Evolutionary conservation across 2,888 invertebrate species (phyloP), one percentile per base, ranked within the genome.

Genomic region (Caenorhabditis sulstoni): DNA sequence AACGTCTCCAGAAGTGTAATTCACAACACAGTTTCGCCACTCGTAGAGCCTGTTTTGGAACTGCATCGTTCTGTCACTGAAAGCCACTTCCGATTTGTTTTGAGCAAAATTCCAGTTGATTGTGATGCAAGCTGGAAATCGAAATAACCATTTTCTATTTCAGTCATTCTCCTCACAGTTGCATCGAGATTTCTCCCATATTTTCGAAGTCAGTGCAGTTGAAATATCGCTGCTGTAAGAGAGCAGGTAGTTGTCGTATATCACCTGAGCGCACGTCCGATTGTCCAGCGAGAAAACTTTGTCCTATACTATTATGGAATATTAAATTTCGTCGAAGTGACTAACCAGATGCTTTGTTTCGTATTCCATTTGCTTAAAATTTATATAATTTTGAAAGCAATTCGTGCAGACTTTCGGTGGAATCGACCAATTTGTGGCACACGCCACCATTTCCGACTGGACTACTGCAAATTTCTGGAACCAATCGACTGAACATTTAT

Each of bases 321-420:
- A 29, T 5, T 29, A 52, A 44, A 18, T n/a, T n/a, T 12, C 12
- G 20, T 23, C 1, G 47, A 64, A 39, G 11, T 14, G 11, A 18
- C n/a, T 58, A 52, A 88, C 89, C 79, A 88, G 50, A 64, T 87
- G 79, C 49, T 85, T 84, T 16, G 86, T 87, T 23, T 81, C 82
- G 62, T 87, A 88, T 49, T 89, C 88, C n/a, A 75, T 74, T 20
- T 88, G 82, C 58, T 86, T 88, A 74, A 87, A 87, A 9, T 79
- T 47, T 3, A 88, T 87, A 74, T 89, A 89, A 39, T 87, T 61
- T 3, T 82, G 81, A 49, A 86, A 81, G 71, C 89, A 89, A 57
- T 89, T 87, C 20, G 88, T 89, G 83, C 89, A 89, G 12, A 89
- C 89, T 74, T 86, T 87, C 7, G 89, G 89, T 5, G 89, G 89